Evolutionary conservation across 2,888 invertebrate species (phyloP), one percentile per base, ranked within the genome.

Genomic region (Netelia fuscicornis): DNA sequence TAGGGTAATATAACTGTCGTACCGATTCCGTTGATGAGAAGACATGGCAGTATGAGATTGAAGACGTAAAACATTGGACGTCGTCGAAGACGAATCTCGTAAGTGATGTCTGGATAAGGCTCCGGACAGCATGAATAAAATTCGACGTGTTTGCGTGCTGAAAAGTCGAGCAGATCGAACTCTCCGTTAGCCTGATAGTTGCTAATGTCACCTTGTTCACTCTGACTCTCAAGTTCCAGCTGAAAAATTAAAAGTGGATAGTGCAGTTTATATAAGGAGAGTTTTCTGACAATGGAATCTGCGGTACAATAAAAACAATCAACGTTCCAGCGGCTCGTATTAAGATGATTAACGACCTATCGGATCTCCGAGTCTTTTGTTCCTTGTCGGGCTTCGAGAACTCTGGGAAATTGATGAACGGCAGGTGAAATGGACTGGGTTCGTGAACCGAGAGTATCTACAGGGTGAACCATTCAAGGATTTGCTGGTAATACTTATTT

Each of bases 111-210:
- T 0, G 97, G 97, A 91, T 97, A 97, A 0, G 97, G 97, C 93
- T 97, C 97, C 84, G 96, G 95, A 90, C 97, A 97, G 93, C 97
- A 97, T 1, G 97, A 97, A 94, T 97, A 97, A 92, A 95, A 96
- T 92, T 97, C 96, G 82, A 96, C 95, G 94, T 97, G 96, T 87
- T 96, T 95, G 85, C 95, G 95, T 0, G 97, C 96, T 0, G 96
- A 96, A 92, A 97, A 97, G 91, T 96, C 96, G 86, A 97, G 95
- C 88, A 98, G 94, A 92, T 97, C 97, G 94, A 98, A 98, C 94
- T 98, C 98, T 0, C 98, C 98, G 93, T 98, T 98, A n/a, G 97
- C 96, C 92, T 98, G 97, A 94, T 98, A 98, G 94, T 98, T 98
- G 88, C 97, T 97, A 72, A 97, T 96, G 94, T 98, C 98, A 0